phyloP scores from a whole-genome alignment of 2,113 vertebrate species.

The Python bivittatus region DNA sequence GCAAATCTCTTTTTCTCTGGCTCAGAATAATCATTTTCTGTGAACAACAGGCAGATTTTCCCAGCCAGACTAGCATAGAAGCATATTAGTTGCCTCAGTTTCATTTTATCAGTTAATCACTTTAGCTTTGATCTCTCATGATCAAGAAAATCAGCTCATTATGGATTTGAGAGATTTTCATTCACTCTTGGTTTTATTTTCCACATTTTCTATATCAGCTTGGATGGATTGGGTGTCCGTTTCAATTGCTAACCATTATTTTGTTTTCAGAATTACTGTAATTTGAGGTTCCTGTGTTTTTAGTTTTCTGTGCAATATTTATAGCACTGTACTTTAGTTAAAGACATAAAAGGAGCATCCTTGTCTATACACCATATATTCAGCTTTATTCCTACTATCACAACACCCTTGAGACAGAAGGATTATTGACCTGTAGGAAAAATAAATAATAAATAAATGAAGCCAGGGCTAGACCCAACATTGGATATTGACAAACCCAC shows the following conservation, averaged over 20 bases:
- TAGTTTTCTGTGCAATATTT: background rate
- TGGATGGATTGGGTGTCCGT: background rate
- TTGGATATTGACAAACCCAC: background rate
- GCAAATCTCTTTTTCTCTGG: conserved; percentile 24
- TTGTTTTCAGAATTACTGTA: background rate
- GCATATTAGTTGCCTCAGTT: background rate
- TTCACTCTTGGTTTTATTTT: background rate
- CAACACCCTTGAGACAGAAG: background rate
- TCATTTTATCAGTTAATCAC: background rate
- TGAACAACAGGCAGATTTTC: background rate
- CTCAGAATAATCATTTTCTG: background rate
- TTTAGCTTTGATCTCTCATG: background rate
- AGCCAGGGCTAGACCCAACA: background rate
- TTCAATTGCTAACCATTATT: background rate
- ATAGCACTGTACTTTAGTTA: background rate
- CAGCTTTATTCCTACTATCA: background rate
- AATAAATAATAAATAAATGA: background rate
- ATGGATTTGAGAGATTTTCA: background rate
- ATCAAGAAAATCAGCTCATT: background rate
- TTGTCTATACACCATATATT: too few species aligned
- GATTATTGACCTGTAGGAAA: background rate
- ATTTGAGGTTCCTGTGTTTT: background rate
- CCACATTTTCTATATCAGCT: background rate
- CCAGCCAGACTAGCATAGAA: background rate
- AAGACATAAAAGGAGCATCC: background rate